phyloP scores from a whole-genome alignment of 1,140 invertebrate genomes.

The Neodiprion fabricii region DNA sequence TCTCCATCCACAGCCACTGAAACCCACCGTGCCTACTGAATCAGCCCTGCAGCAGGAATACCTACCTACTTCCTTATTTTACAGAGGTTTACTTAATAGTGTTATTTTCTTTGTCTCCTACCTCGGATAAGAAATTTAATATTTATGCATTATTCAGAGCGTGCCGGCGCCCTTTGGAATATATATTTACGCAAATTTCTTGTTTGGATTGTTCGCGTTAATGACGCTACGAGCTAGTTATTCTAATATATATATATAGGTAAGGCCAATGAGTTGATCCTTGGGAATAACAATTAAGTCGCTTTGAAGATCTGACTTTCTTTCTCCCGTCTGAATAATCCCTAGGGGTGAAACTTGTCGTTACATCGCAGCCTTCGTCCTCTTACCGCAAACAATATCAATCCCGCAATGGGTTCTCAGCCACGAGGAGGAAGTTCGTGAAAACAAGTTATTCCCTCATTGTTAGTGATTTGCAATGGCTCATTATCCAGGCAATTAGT shows the following conservation, averaged over 20 bases:
- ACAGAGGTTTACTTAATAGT: constrained; percentile 38
- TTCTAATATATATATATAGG: neutral
- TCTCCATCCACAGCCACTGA: constrained; percentile 41
- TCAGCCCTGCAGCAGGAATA: constrained; percentile 32
- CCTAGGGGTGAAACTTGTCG: too few species aligned
- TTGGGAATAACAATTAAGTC: neutral
- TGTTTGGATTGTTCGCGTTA: neutral
- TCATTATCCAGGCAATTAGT: constrained; percentile 49
- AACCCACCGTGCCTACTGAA: constrained; percentile 45
- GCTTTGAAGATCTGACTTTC: neutral
- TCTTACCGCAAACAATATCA: neutral
- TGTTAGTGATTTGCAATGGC: constrained; percentile 44
- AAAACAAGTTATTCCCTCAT: constrained; percentile 7
- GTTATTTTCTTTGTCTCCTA: constrained; percentile 13
- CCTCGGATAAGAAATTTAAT: constrained; percentile 8
- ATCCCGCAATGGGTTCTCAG: neutral
- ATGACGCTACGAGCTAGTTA: neutral
- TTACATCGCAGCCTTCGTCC: neutral
- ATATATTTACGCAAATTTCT: constrained; percentile 2
- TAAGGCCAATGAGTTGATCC: neutral
- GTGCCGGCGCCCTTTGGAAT: neutral
- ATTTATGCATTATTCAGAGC: constrained; percentile 7
- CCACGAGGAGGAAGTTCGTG: neutral
- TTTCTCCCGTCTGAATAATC: neutral
- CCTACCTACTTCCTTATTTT: constrained; percentile 47